Percentiles rank a stretch among this genome's conserved stretches.
These are phyloP conservation scores for Epinotia brunnichana DNA, from an alignment of 2,888 invertebrate species.

Conservation along the genomic window DNA sequence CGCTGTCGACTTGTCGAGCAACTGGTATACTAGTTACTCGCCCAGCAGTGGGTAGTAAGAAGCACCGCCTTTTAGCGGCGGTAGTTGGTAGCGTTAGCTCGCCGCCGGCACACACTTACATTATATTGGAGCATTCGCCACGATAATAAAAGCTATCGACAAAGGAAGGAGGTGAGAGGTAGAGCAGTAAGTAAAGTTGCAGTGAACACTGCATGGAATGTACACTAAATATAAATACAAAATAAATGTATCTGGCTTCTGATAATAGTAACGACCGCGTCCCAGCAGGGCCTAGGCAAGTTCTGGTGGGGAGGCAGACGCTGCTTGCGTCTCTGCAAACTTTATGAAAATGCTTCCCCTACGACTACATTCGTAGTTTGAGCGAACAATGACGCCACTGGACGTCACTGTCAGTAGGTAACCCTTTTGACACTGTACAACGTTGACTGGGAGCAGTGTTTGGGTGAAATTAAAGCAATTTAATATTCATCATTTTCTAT, in stretches of 20 bases:
- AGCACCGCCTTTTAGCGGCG: background rate
- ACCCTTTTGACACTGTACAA: background rate
- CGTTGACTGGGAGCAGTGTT: background rate
- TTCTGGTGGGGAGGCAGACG: background rate
- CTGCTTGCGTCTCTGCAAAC: background rate
- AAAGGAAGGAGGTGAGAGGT: slow-evolving; percentile 44
- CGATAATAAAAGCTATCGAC: slow-evolving; percentile 43
- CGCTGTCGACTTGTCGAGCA: background rate
- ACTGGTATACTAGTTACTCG: background rate
- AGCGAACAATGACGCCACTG: slow-evolving; percentile 16
- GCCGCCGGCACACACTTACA: slow-evolving; percentile 28
- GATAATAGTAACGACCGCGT: slow-evolving; percentile 26
- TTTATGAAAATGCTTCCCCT: background rate
- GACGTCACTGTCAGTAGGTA: background rate
- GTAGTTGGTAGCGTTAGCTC: background rate
- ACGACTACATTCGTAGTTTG: background rate
- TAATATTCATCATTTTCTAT: slow-evolving; percentile 56
- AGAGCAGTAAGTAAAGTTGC: slow-evolving; percentile 43
- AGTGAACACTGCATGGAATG: slow-evolving; percentile 39
- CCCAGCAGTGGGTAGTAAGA: slow-evolving; percentile 2
- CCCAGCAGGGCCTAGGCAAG: slow-evolving; percentile 10
- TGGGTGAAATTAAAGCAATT: slow-evolving; percentile 1
- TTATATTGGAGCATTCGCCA: slow-evolving; percentile 38
- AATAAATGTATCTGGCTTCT: slow-evolving; percentile 39
- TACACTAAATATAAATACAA: slow-evolving; percentile 41